phyloP scores from a whole-genome alignment of 2,113 vertebrate genomes.

The Oreochromis aureus region DNA sequence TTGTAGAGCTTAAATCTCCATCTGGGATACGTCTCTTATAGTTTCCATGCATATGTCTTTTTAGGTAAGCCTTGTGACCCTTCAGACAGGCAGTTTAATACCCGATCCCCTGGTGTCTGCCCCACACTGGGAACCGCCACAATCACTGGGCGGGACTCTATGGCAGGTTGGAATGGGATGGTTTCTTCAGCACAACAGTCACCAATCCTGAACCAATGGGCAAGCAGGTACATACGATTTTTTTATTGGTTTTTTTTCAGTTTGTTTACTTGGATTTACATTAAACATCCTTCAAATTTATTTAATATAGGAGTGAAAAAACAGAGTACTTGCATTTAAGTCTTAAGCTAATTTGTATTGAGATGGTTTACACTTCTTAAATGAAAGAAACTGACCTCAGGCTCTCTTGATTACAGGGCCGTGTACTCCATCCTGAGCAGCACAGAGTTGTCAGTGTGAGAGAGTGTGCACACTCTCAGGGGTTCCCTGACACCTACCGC shows the following conservation, averaged over 20 bases:
- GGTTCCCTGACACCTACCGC: constrained; percentile 91
- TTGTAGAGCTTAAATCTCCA: accelerated
- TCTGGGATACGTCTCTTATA: neutral
- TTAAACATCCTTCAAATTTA: neutral
- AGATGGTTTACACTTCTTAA: neutral
- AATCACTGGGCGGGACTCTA: constrained; percentile 98
- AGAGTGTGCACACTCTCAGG: constrained; percentile 92
- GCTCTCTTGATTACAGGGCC: constrained; percentile 72
- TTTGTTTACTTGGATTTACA: neutral
- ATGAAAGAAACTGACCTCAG: neutral
- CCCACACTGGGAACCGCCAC: constrained; percentile 94
- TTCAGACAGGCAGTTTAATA: constrained; percentile 90
- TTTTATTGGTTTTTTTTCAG: no score
- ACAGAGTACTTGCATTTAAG: neutral
- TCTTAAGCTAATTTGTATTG: neutral
- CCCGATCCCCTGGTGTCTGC: constrained; percentile 93
- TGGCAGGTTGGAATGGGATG: constrained; percentile 92
- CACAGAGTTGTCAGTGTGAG: constrained; percentile 93
- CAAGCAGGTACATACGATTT: constrained; percentile 80
- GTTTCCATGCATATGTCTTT: neutral
- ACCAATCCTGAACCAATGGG: constrained; percentile 98
- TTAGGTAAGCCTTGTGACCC: constrained; percentile 85
- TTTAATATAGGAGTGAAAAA: neutral
- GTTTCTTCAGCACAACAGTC: constrained; percentile 97
- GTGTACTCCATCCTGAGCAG: constrained; percentile 92